phyloP scores from a whole-genome alignment of 2,797 vertebrate species.

The Falco columbarius region DNA sequence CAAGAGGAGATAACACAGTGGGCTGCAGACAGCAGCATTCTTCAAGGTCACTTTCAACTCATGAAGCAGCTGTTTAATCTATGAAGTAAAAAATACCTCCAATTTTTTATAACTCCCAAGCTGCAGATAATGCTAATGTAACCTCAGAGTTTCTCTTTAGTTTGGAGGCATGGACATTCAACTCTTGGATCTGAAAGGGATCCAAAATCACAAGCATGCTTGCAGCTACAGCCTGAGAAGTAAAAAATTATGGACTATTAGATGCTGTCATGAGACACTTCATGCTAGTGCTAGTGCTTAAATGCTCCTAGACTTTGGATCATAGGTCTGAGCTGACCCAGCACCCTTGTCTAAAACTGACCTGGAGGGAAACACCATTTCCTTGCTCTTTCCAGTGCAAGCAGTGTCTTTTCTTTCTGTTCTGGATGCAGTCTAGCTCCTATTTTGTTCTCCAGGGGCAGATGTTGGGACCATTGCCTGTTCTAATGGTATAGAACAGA shows the following conservation, averaged over 20 bases:
- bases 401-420: background rate
- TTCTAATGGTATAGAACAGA: background rate
- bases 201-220: background rate
- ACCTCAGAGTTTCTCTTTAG: background rate
- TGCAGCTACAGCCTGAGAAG: background rate
- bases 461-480: no score
- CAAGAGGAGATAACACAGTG: background rate
- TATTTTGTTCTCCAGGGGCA: background rate
- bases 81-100: background rate
- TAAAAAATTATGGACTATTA: background rate
- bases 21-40: background rate
- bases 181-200: background rate
- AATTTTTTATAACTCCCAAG: background rate
- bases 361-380: background rate
- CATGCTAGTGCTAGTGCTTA: background rate
- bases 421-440: background rate
- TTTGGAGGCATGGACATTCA: background rate
- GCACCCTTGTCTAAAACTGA: background rate
- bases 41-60: background rate
- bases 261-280: background rate
- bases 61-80: background rate
- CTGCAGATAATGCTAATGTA: background rate
- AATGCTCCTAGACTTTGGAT: background rate
- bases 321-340: background rate
- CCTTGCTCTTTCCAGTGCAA: background rate